Conservation (phyloP, 2,888 invertebrate species). For the Lymantria dispar region DNA sequence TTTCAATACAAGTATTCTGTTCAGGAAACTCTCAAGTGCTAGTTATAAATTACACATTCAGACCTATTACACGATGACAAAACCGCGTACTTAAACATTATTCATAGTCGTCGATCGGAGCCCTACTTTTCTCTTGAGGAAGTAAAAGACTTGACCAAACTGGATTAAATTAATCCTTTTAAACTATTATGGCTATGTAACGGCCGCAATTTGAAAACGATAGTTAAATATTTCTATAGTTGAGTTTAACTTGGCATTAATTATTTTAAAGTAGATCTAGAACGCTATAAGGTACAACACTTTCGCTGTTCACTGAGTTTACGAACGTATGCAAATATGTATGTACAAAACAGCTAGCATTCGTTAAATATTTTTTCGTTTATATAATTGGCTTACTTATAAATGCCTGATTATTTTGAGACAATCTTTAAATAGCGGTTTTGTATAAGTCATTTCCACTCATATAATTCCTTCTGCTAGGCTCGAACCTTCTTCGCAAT, state of each 20-base stretch:
- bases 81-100: constrained; percentile 33
- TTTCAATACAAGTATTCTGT: constrained; percentile 23
- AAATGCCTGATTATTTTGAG: too few relatives aligned
- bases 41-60: constrained; percentile 22
- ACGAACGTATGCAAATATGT: too few relatives aligned
- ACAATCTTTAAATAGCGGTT: too few relatives aligned
- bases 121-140: constrained; percentile 43
- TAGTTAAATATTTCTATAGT: constrained; percentile 36
- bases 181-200: constrained; percentile 29
- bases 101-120: constrained; percentile 35
- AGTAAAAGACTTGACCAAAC: constrained; percentile 28
- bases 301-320: too few relatives aligned
- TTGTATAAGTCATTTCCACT: too few relatives aligned
- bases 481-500: too few relatives aligned
- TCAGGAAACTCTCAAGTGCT: constrained; percentile 30
- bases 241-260: constrained; percentile 38
- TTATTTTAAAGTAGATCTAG: constrained; percentile 13
- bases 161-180: constrained; percentile 40
- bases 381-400: too few relatives aligned
- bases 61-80: constrained; percentile 34
- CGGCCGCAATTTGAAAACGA: constrained; percentile 13
- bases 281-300: too few relatives aligned
- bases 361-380: too few relatives aligned
- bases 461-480: too few relatives aligned
- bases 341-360: too few relatives aligned